Percentiles rank a stretch among this genome's conserved stretches.
These are phyloP conservation scores for Parambassis ranga DNA, from an alignment of 2,797 vertebrate genomes.

Conservation along the genomic window DNA sequence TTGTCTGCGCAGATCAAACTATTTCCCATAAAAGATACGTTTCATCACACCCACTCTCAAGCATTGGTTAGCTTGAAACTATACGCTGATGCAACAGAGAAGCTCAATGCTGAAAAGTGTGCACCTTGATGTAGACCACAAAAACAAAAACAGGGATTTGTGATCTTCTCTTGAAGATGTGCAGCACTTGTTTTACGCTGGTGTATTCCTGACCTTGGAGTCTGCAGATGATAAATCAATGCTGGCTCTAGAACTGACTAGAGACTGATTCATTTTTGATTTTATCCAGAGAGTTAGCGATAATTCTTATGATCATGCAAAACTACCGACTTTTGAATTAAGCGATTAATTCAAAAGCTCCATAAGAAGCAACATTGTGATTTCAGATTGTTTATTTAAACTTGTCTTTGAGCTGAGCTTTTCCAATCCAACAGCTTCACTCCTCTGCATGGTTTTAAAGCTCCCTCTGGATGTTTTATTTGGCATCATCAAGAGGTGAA, in stretches of 20 bases:
- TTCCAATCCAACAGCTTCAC: not conserved
- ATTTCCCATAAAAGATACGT: constrained; percentile 21
- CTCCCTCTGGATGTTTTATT: constrained; percentile 25
- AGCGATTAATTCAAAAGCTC: not conserved
- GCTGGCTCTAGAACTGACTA: no score
- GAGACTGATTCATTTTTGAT: not conserved
- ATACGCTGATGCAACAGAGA: constrained; percentile 7
- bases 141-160: not conserved
- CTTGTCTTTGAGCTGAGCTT: not conserved
- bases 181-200: not conserved
- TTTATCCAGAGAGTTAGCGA: no score
- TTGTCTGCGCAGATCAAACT: not conserved
- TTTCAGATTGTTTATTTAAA: no score
- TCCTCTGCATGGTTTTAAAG: not conserved
- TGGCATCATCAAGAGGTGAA: constrained; percentile 22
- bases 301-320: no score
- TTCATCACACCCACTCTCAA: constrained; percentile 19
- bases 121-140: not conserved
- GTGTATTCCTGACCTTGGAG: constrained; percentile 9
- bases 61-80: constrained; percentile 11
- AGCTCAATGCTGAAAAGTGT: not conserved
- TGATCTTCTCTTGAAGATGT: not conserved
- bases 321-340: no score
- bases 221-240: not conserved
- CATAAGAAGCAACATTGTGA: not conserved